Evolutionary conservation across 2,113 vertebrate genomes (phyloP).

Genomic region (Actenoides hombroni): DNA sequence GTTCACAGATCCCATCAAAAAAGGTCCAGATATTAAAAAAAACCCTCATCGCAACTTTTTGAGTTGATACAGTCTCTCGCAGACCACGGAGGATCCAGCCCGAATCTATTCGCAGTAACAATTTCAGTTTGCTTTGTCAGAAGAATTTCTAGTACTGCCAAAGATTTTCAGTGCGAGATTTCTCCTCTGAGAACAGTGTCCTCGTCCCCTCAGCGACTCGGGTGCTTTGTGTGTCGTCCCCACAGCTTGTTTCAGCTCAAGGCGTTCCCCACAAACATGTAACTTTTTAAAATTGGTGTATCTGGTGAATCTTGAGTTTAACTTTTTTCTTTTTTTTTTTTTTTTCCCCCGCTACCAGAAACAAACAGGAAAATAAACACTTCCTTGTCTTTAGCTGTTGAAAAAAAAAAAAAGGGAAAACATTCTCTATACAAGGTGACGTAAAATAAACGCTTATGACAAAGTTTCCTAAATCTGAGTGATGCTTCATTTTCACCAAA

Average conservation of each 20-base stretch:
- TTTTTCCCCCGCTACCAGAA: neutral
- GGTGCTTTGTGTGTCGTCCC: neutral
- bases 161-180: neutral
- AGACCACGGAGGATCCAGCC: neutral
- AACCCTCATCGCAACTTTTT: neutral
- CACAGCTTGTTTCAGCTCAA: neutral
- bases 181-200: neutral
- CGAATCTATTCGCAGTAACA: neutral
- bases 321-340: neutral
- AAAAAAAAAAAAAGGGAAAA: neutral
- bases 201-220: neutral
- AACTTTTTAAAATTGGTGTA: neutral
- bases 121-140: neutral
- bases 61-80: neutral
- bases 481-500: neutral
- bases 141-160: neutral
- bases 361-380: neutral
- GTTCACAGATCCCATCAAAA: neutral
- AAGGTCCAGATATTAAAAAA: neutral
- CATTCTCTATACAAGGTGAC: neutral
- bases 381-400: neutral
- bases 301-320: neutral
- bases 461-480: conserved; percentile 14
- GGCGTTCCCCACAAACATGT: neutral
- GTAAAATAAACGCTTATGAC: conserved; percentile 34